These are phyloP conservation scores for Helarctos malayanus DNA, from an alignment of 2,797 vertebrate genomes.

Conservation along the genomic window DNA sequence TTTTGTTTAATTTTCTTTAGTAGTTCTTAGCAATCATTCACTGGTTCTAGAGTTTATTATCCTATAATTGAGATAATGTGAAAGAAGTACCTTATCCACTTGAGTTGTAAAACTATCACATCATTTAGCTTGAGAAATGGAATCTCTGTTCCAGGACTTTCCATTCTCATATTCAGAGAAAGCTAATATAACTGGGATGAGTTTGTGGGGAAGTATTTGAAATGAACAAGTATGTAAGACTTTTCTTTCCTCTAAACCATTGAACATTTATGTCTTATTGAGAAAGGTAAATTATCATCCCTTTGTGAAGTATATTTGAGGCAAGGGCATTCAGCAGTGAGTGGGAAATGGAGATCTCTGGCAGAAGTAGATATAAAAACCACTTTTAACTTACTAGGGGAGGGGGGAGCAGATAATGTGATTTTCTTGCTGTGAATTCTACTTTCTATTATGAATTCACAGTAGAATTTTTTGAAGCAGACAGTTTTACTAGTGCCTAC, in stretches of 20 bases:
- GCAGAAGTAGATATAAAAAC: slow-evolving; percentile 37
- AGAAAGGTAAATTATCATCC: slow-evolving; percentile 43
- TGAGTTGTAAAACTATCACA: neutral
- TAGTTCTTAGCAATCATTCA: neutral
- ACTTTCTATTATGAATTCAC: slow-evolving; percentile 25
- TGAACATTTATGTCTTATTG: slow-evolving; percentile 43
- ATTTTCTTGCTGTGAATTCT: slow-evolving; percentile 48
- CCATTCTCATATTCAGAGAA: slow-evolving; percentile 1
- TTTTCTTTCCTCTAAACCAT: slow-evolving; percentile 1
- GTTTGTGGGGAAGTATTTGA: slow-evolving; percentile 21
- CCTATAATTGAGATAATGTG: slow-evolving; percentile 17
- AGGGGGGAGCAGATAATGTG: slow-evolving; percentile 3
- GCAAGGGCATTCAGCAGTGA: slow-evolving; percentile 5
- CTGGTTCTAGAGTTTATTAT: neutral
- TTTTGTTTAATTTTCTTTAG: neutral
- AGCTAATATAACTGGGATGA: neutral
- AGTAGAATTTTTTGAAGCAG: slow-evolving; percentile 6
- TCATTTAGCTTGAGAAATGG: neutral
- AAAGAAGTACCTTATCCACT: neutral
- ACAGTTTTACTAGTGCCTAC: neutral
- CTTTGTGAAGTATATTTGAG: neutral
- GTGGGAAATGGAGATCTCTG: neutral
- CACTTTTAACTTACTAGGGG: neutral
- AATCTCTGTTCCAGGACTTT: neutral
- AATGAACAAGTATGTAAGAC: slow-evolving; percentile 28